phyloP scores from a whole-genome alignment of 1,140 invertebrate genomes.

The Formica selysi region DNA sequence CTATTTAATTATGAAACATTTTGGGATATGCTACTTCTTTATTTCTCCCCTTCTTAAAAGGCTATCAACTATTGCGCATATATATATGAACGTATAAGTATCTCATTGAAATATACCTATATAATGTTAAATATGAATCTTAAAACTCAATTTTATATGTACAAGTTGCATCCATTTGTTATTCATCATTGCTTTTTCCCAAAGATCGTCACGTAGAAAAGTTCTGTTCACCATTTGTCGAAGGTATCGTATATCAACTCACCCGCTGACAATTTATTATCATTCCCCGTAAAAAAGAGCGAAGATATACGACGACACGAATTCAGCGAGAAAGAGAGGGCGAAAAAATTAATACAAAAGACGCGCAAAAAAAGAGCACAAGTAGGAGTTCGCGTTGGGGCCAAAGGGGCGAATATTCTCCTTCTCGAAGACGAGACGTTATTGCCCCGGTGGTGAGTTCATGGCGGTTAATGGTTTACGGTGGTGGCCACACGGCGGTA shows the following conservation, averaged over 20 bases:
- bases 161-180: not conserved
- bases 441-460: constrained; percentile 81
- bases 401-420: constrained; percentile 60
- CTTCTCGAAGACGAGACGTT: constrained; percentile 72
- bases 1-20: not conserved
- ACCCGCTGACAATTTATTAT: constrained; percentile 5
- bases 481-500: constrained; percentile 77
- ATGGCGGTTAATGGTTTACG: constrained; percentile 78
- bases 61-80: too few species aligned
- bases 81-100: too few species aligned
- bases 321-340: constrained; percentile 4
- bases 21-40: not conserved
- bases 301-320: not conserved
- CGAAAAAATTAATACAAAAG: constrained; percentile 40
- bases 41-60: constrained; percentile 1
- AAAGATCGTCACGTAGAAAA: not conserved
- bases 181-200: not conserved
- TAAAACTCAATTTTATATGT: not conserved
- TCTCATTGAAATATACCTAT: too few species aligned
- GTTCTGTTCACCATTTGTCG: not conserved
- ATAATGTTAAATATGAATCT: not conserved
- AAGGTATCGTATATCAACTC: not conserved
- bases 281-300: not conserved
- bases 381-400: constrained; percentile 40
- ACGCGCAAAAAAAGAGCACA: constrained; percentile 57